phyloP scores from a whole-genome alignment of 2,797 vertebrate genomes.

The Sparus aurata region DNA sequence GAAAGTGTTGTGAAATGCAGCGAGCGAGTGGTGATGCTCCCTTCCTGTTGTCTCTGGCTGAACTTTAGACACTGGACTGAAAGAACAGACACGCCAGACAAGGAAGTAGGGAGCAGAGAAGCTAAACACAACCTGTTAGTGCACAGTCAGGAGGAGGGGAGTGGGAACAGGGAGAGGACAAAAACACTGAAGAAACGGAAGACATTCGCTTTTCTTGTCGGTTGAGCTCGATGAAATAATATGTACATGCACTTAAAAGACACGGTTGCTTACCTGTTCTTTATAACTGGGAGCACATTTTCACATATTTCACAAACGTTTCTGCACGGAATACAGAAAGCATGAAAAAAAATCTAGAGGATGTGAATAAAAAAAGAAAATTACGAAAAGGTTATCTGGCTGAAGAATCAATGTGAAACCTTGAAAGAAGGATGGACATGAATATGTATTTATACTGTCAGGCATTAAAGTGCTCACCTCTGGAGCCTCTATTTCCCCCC shows the following conservation, averaged over 20 bases:
- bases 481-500: conserved; percentile 49
- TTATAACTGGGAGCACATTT: conserved; percentile 2
- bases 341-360: neutral
- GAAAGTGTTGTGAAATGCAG: conserved; percentile 58
- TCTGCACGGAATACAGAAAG: conserved; percentile 10
- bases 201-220: conserved; percentile 18
- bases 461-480: conserved; percentile 64
- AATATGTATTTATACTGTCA: conserved; percentile 45
- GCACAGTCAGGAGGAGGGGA: conserved; percentile 15
- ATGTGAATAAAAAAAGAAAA: neutral
- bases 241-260: neutral
- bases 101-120: conserved; percentile 57
- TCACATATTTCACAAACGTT: conserved; percentile 8
- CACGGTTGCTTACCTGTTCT: neutral
- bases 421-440: conserved; percentile 43
- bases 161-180: neutral
- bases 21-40: conserved; percentile 59
- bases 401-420: conserved; percentile 44
- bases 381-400: neutral
- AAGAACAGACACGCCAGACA: conserved; percentile 59
- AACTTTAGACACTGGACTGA: conserved; percentile 70
- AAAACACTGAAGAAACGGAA: conserved; percentile 10
- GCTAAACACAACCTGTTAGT: conserved; percentile 70
- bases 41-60: conserved; percentile 66
- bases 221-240: neutral